phyloP scores from a whole-genome alignment of 2,113 vertebrate genomes.

The Amblyopsis rosae region DNA sequence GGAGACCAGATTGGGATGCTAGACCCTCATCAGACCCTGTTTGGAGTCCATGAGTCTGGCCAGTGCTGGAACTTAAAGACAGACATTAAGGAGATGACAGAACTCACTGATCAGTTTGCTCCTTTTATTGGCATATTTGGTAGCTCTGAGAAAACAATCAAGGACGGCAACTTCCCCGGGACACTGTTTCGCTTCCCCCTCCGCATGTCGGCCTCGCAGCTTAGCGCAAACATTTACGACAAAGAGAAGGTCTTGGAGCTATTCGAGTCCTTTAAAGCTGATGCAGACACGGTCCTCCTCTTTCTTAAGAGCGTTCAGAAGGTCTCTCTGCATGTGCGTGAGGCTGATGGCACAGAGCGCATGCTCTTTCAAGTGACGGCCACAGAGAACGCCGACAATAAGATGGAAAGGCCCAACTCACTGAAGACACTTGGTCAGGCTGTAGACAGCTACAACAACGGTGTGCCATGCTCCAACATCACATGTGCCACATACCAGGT shows the following conservation, averaged over 20 bases:
- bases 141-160: slow-evolving; percentile 87
- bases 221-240: slow-evolving; percentile 92
- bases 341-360: slow-evolving; percentile 86
- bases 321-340: slow-evolving; percentile 88
- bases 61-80: slow-evolving; percentile 96
- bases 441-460: slow-evolving; percentile 86
- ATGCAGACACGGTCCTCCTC: slow-evolving; percentile 93
- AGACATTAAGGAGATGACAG: slow-evolving; percentile 90
- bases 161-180: slow-evolving; percentile 87
- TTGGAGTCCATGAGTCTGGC: slow-evolving; percentile 93
- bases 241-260: slow-evolving; percentile 95
- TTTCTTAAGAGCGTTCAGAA: slow-evolving; percentile 94
- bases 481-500: slow-evolving; percentile 92
- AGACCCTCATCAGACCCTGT: slow-evolving; percentile 95
- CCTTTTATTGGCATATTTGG: slow-evolving; percentile 91
- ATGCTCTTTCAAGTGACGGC: slow-evolving; percentile 90
- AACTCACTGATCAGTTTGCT: slow-evolving; percentile 90
- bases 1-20: slow-evolving; percentile 97
- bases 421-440: slow-evolving; percentile 86
- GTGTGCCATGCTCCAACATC: slow-evolving; percentile 80
- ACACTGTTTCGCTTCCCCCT: slow-evolving; percentile 97
- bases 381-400: slow-evolving; percentile 80
- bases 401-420: slow-evolving; percentile 84
- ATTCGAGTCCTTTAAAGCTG: slow-evolving; percentile 94
- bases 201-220: slow-evolving; percentile 88